These are phyloP conservation scores for Gobionotothen gibberifrons DNA, from an alignment of 2,797 vertebrate species.

Conservation along the genomic window DNA sequence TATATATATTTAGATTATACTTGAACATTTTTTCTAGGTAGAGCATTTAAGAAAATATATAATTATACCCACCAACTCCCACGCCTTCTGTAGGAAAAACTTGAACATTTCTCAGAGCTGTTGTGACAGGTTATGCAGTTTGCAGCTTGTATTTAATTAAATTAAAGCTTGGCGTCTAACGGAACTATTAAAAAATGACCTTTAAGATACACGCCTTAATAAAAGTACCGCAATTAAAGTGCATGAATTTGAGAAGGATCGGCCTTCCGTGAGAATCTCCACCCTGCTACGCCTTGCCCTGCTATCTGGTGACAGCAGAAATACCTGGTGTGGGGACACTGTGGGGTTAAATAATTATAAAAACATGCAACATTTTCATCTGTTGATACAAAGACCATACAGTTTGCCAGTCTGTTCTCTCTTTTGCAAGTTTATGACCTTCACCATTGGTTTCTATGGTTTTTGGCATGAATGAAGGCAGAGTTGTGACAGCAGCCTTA, in stretches of 20 bases:
- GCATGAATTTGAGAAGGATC: accelerated
- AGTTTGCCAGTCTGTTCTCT: neutral
- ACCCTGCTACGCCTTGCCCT: neutral
- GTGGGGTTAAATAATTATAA: neutral
- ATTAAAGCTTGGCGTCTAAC: too few species aligned
- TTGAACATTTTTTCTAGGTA: too few species aligned
- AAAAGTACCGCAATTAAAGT: neutral
- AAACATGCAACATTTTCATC: neutral
- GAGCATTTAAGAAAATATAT: too few species aligned
- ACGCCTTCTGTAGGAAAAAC: too few species aligned
- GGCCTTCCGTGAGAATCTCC: neutral
- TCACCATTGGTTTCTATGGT: too few species aligned
- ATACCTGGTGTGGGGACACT: neutral
- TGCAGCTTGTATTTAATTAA: neutral
- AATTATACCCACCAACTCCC: too few species aligned
- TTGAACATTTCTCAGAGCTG: too few species aligned
- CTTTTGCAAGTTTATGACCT: neutral
- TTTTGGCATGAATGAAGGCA: neutral
- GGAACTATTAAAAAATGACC: neutral
- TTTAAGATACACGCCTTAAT: neutral
- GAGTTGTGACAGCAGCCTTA: neutral
- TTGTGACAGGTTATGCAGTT: neutral
- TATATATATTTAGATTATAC: too few species aligned
- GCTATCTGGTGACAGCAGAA: too few species aligned
- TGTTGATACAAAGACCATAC: neutral